Conservation (phyloP, 1,140 invertebrate species). For the Trinorchestia longiramus region DNA sequence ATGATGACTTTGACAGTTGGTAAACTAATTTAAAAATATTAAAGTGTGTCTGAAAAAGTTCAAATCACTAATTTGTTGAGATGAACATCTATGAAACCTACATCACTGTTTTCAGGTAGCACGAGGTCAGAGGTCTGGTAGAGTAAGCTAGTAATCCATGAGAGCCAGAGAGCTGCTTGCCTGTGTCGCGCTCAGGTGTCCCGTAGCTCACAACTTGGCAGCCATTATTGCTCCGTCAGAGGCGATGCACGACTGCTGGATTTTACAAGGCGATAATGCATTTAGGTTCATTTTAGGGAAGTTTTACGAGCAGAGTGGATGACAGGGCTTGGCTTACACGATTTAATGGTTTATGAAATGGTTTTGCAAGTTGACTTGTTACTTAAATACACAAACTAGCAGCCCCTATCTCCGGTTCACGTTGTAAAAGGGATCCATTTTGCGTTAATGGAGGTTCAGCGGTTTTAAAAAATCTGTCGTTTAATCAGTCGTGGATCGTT, state of each 20-base stretch:
- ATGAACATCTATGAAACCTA: neutral
- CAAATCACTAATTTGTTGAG: neutral
- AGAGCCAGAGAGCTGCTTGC: neutral
- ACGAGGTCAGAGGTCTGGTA: neutral
- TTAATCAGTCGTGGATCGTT: neutral
- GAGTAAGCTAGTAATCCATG: neutral
- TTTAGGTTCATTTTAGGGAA: neutral
- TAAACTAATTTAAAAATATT: too few relatives aligned
- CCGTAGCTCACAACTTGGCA: neutral
- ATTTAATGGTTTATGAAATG: neutral
- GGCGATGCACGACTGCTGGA: neutral
- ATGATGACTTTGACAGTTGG: too few relatives aligned
- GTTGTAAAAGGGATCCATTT: neutral
- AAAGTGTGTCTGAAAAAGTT: neutral
- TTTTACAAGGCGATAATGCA: slow-evolving; percentile 13
- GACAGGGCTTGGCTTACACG: neutral
- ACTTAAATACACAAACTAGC: neutral
- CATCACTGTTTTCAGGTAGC: neutral
- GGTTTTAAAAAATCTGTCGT: neutral
- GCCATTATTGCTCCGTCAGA: neutral
- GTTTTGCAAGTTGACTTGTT: neutral
- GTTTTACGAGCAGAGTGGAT: neutral
- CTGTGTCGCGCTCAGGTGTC: neutral
- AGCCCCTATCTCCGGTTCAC: neutral
- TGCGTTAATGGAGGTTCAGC: neutral